Conservation (phyloP, 2,888 invertebrate species). For the Acrocera orbiculus region DNA sequence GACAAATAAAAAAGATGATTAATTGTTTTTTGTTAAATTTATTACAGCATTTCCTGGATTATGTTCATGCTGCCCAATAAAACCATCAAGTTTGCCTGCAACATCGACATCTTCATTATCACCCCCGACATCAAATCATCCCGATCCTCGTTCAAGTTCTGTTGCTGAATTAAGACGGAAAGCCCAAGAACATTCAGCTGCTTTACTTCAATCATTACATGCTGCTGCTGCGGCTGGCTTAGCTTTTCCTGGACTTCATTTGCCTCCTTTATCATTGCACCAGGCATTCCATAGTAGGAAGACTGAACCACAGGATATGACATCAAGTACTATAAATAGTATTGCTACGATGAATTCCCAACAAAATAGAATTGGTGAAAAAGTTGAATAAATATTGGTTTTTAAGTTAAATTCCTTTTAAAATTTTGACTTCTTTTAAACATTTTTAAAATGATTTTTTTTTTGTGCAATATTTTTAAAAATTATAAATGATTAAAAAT, state of each 20-base stretch:
- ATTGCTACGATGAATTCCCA: constrained; percentile 15
- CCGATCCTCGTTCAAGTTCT: constrained; percentile 64
- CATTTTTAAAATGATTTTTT: background rate
- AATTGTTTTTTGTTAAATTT: too few relatives aligned
- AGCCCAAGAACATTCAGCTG: constrained; percentile 89
- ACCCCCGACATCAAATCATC: constrained; percentile 21
- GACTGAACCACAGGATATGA: constrained; percentile 28
- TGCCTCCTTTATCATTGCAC: constrained; percentile 32
- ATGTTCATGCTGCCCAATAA: constrained; percentile 65
- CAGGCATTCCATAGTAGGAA: constrained; percentile 20
- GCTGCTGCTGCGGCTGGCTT: constrained; percentile 33
- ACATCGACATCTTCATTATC: constrained; percentile 24
- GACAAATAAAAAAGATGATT: too few relatives aligned
- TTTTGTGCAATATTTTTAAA: background rate
- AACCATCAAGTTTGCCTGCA: constrained; percentile 29
- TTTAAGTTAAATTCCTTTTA: background rate
- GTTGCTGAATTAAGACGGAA: constrained; percentile 83
- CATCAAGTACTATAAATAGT: constrained; percentile 28
- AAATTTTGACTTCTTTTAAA: background rate
- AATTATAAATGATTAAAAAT: too few relatives aligned
- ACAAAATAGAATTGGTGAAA: constrained; percentile 6
- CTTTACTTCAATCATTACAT: constrained; percentile 57
- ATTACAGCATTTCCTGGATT: constrained; percentile 56
- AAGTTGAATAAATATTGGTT: constrained; percentile 2
- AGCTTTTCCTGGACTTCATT: constrained; percentile 33